These are phyloP conservation scores for Zygothrica quintamaculata DNA, from an alignment of 2,888 invertebrate species.

Conservation along the genomic window DNA sequence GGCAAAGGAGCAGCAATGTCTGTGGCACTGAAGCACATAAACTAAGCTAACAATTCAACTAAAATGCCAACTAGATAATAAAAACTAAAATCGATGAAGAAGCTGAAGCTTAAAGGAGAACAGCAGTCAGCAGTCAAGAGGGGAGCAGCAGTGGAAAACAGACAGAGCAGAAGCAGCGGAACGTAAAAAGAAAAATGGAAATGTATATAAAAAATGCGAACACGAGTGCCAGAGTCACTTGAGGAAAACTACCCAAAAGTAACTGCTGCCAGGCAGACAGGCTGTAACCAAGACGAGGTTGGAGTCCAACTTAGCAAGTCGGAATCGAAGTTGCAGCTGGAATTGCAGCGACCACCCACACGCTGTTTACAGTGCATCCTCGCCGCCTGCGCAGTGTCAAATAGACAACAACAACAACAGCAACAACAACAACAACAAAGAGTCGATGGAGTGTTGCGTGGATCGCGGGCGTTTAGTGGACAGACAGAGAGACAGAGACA, in stretches of 20 bases:
- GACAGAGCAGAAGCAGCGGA: neutral
- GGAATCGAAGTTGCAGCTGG: slow-evolving; percentile 34
- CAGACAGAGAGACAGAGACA: slow-evolving; percentile 23
- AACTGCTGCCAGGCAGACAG: slow-evolving; percentile 42
- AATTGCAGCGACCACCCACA: slow-evolving; percentile 56
- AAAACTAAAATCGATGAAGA: slow-evolving; percentile 64
- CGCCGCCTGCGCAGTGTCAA: slow-evolving; percentile 79
- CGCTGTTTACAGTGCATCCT: slow-evolving; percentile 63
- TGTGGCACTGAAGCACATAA: slow-evolving; percentile 45
- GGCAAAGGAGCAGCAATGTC: slow-evolving; percentile 28
- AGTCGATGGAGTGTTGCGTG: slow-evolving; percentile 63
- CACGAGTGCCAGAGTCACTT: slow-evolving; percentile 46
- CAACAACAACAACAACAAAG: slow-evolving; percentile 16
- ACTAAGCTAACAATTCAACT: slow-evolving; percentile 76
- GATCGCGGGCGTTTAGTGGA: slow-evolving; percentile 66
- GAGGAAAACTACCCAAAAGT: slow-evolving; percentile 43
- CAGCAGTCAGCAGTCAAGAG: slow-evolving; percentile 17
- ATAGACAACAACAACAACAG: slow-evolving; percentile 60
- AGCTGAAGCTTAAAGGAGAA: slow-evolving; percentile 24
- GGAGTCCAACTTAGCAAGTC: slow-evolving; percentile 31
- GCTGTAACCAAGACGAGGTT: slow-evolving; percentile 11
- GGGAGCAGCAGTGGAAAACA: neutral
- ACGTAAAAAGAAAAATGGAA: slow-evolving; percentile 55
- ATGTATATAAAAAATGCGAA: slow-evolving; percentile 64
- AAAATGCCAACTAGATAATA: slow-evolving; percentile 80